Base-by-base conservation (phyloP, 2,113 vertebrate species). In the Cynocephalus volans region DNA sequence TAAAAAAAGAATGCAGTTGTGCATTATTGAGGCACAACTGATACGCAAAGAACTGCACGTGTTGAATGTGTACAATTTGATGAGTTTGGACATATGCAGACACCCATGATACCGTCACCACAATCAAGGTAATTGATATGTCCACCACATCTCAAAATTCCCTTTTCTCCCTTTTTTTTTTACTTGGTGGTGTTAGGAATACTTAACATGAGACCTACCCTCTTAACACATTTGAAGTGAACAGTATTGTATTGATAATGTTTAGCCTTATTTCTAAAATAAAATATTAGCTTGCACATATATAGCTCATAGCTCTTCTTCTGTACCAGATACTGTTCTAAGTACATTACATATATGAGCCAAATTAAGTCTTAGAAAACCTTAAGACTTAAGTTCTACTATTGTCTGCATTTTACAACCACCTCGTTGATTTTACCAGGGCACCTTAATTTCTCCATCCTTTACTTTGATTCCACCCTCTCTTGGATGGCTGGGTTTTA, bases 291-390 rank as follows among this genome's bases (percentile, higher is more conserved):
- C 36, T 88, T 88, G 48, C 17, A 23, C 8, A 79, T 28, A 52
- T 19, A 26, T 8, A 15, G 23, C 10, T 84, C 31, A 56, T 24
- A 36, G n/a, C n/a, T 93, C 18, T 56, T 88, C 52, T 73, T 79
- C 90, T 75, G 15, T n/a, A 67, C 56, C 73, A 64, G 17, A 15
- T 36, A 10, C 13, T 75, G 50, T 31, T 65, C 36, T 60, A 85
- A 58, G 26, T 17, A 1, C 19, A 18, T 92, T 83, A 77, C 5
- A 24, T 13, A 48, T 31, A 15, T 52, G 50, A 56, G 72, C 31
- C 87, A 90, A 88, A 94, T 56, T 56, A 88, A 76, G 76, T 54
- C 69, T 84, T 69, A 88, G 69, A 91, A 94, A 83, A 64, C 73
- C 23, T 70, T 50, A 56, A 64, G 8, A 60, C 60, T 76, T 54